Evolutionary conservation across 2,797 vertebrate genomes (phyloP).

Genomic region (Mionectes olivaceus): DNA sequence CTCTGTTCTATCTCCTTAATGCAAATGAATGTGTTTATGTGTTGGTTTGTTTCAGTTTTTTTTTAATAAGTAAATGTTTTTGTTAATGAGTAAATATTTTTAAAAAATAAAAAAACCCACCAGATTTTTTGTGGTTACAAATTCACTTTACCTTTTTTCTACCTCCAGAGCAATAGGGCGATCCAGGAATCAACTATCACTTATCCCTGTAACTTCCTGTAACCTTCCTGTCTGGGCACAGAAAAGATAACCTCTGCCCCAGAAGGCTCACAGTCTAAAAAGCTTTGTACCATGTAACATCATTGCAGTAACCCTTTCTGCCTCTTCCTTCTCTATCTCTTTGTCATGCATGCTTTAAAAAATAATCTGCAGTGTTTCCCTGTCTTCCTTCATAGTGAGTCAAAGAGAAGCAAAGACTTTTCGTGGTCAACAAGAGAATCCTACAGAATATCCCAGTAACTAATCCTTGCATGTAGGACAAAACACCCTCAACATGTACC

Average conservation of each 20-base stretch:
- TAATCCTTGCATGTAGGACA: neutral
- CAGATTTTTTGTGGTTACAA: neutral
- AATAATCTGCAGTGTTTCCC: neutral
- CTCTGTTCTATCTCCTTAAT: neutral
- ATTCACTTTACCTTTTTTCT: slow-evolving; percentile 26
- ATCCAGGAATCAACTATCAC: slow-evolving; percentile 33
- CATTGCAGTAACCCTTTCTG: slow-evolving; percentile 7
- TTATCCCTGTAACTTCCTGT: slow-evolving; percentile 60
- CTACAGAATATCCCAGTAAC: neutral
- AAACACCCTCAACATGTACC: neutral
- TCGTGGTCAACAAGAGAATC: neutral
- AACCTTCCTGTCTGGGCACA: slow-evolving; percentile 61
- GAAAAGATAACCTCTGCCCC: slow-evolving; percentile 62
- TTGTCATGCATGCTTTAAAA: neutral
- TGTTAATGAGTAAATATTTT: neutral
- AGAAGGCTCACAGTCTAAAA: neutral
- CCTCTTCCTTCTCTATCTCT: neutral
- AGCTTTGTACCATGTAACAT: neutral
- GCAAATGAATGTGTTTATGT: neutral
- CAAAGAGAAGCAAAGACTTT: neutral
- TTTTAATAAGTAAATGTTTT: neutral
- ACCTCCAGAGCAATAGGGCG: neutral
- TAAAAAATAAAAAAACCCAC: neutral
- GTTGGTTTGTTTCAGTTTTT: neutral
- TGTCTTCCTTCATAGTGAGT: neutral